Base-by-base conservation (phyloP, 2,113 vertebrate genomes). In the Nibea albiflora region DNA sequence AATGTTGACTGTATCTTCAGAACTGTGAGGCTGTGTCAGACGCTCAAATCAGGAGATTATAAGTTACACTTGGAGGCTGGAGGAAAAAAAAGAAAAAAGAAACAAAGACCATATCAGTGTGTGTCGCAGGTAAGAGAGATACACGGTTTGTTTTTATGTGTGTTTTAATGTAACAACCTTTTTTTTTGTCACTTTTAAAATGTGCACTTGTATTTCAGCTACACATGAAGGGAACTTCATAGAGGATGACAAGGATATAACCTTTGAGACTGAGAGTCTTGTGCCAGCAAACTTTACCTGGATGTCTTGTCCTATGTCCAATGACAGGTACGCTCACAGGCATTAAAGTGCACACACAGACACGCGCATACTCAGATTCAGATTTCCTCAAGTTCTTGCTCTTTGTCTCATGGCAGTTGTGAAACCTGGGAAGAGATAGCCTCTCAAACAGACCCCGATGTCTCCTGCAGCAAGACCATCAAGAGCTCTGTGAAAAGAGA, bases 61-160 rank as follows among this genome's bases (percentile, higher is more conserved):
- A 77, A 94, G 46, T 95, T 99, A 80, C 94, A 95, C 54, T 90
- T 96, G 19, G 94, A 96, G 91, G 97, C 96, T 74, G 96, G 93
- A 70, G 94, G 92, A 11, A 57, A 61, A 1, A 81, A 80, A 0
- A 92, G 10, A 57, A 61, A 1, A 81, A 80, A 0, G 73, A 91
- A 68, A 97, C 92, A 54, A 96, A 94, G 90, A 95, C 31, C 42
- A 93, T 97, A 75, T 95, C 89, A 1, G 85, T 98, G 46, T 95
- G 96, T 47, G 90, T 98, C 89, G 94, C 89, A 89, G 95, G 98
- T 99, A 94, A 96, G 97, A 78, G 12, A 60, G 6, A 63, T 39
- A 39, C 8, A 39, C 35, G 8, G 35, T 39, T 7, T 78, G 49
- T 39, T 9, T 9, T 9, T 9, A 39, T 16, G 14, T n/a, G 2